phyloP scores from a whole-genome alignment of 2,888 invertebrate species.

The Seladonia tumulorum region DNA sequence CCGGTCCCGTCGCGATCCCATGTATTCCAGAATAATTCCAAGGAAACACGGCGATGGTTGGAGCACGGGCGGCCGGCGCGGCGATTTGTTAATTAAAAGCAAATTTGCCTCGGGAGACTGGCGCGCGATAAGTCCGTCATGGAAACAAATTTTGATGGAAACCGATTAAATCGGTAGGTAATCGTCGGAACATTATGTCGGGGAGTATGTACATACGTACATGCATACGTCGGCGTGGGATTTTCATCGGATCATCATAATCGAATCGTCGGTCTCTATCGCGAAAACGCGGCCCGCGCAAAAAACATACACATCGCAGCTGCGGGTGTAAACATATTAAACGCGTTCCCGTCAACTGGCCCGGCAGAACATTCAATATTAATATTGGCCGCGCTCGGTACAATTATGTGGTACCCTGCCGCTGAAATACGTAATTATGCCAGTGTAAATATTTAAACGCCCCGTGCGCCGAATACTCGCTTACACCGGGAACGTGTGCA shows the following conservation, averaged over 20 bases:
- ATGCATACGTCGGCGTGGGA: not conserved
- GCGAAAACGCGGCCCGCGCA: not conserved
- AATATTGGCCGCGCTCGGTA: conserved; percentile 35
- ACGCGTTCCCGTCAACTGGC: not conserved
- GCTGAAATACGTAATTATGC: conserved; percentile 46
- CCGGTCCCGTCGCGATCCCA: not conserved
- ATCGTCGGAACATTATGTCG: not conserved
- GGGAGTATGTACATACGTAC: not conserved
- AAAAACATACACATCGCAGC: conserved; percentile 23
- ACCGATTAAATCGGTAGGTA: conserved; percentile 3
- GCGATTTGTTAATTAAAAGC: conserved; percentile 10
- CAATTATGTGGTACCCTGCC: conserved; percentile 25
- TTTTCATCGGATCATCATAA: conserved; percentile 9
- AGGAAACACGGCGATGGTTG: not conserved
- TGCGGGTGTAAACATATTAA: not conserved
- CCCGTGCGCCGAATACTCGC: not conserved
- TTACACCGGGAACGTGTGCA: not conserved
- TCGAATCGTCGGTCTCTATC: conserved; percentile 14
- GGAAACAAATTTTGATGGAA: not conserved
- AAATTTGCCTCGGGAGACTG: not conserved
- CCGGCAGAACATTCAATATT: conserved; percentile 37
- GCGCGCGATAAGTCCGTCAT: not conserved
- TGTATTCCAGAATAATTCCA: not conserved
- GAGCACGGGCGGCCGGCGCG: no score
- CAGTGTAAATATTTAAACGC: conserved; percentile 48